Conservation (phyloP, 2,113 vertebrate genomes). For the Pedionomus torquatus region DNA sequence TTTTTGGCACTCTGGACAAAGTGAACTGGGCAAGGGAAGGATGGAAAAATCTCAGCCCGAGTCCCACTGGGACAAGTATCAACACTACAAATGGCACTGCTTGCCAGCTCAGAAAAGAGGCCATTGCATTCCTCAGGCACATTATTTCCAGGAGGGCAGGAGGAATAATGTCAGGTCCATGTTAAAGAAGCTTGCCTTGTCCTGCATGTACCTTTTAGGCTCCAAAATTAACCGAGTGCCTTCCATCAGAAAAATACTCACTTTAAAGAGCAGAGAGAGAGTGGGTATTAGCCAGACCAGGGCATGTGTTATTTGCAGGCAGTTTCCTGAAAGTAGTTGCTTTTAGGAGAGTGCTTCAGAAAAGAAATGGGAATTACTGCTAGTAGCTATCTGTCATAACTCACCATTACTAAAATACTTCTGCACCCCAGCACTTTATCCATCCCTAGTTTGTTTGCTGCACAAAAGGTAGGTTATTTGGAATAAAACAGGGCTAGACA, state of each 20-base stretch:
- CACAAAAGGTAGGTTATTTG: neutral
- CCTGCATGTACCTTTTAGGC: neutral
- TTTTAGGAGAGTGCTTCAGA: neutral
- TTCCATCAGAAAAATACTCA: neutral
- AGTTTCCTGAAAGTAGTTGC: neutral
- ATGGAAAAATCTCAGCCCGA: conserved; percentile 47
- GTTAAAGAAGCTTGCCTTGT: neutral
- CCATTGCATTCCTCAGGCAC: conserved; percentile 6
- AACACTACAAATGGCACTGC: conserved; percentile 13
- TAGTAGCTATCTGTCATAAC: neutral
- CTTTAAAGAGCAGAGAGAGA: neutral
- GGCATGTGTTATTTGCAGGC: neutral
- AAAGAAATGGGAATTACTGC: neutral
- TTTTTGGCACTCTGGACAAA: conserved; percentile 33
- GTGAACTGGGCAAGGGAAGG: conserved; percentile 27
- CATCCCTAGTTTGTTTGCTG: neutral
- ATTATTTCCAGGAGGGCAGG: neutral
- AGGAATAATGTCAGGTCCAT: neutral
- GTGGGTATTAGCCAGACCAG: neutral
- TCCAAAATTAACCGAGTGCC: neutral
- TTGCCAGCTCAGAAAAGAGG: conserved; percentile 35
- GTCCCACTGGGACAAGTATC: conserved; percentile 44
- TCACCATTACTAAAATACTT: neutral
- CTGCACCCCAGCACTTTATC: neutral
- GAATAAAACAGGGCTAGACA: neutral